Conservation (phyloP, 2,888 invertebrate genomes). For the Drosophila cracens region DNA sequence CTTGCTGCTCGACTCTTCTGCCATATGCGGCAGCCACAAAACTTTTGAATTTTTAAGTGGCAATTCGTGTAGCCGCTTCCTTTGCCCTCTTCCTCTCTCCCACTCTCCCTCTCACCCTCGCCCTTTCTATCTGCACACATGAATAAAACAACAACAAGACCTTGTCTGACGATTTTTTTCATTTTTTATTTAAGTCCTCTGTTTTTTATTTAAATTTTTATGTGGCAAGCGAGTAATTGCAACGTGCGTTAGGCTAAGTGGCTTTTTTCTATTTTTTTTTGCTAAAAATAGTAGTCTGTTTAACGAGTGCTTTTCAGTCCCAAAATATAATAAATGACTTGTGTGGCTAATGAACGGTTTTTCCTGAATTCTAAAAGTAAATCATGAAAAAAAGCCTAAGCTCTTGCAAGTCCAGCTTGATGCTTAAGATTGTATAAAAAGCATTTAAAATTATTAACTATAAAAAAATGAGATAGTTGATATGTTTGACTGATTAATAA, state of each 20-base stretch:
- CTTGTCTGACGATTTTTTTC: constrained; percentile 35
- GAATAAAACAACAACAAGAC: constrained; percentile 28
- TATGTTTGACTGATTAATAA: neutral
- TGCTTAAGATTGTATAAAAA: neutral
- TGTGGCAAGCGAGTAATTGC: constrained; percentile 37
- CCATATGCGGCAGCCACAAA: constrained; percentile 76
- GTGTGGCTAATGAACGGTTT: neutral
- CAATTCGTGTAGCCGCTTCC: constrained; percentile 77
- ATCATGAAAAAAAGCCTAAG: neutral
- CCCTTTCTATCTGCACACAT: constrained; percentile 14
- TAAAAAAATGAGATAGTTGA: neutral
- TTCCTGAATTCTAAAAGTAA: neutral
- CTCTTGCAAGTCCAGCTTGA: neutral
- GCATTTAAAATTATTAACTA: neutral
- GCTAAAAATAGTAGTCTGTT: neutral
- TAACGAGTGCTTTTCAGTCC: neutral
- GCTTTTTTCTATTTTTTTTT: constrained; percentile 10
- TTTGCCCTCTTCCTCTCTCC: constrained; percentile 21
- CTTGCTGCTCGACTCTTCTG: constrained; percentile 24
- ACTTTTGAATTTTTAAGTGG: constrained; percentile 80
- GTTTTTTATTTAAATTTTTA: constrained; percentile 61
- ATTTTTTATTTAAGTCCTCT: constrained; percentile 32
- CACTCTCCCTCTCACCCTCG: constrained; percentile 2
- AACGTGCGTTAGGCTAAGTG: constrained; percentile 8
- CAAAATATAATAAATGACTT: constrained; percentile 4